phyloP scores from a whole-genome alignment of 2,888 invertebrate species.

The Stramonita haemastoma region DNA sequence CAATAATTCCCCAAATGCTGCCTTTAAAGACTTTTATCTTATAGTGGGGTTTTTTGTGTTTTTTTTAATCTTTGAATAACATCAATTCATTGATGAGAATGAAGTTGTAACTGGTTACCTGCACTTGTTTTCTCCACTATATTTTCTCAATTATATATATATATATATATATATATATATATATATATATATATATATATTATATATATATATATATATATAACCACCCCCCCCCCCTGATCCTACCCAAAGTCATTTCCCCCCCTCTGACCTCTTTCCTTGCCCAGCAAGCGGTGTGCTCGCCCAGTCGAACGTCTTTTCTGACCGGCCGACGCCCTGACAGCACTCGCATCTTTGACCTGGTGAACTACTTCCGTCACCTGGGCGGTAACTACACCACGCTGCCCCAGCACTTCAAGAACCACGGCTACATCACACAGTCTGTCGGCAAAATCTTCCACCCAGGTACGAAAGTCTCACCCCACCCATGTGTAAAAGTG shows the following conservation, averaged over 20 bases:
- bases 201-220: too few species aligned
- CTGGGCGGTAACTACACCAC: slow-evolving; percentile 89
- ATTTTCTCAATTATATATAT: too few species aligned
- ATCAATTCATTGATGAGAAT: too few species aligned
- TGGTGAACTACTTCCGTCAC: slow-evolving; percentile 87
- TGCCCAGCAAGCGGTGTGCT: slow-evolving; percentile 91
- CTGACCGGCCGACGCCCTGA: slow-evolving; percentile 93
- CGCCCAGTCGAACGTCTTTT: slow-evolving; percentile 92
- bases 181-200: too few species aligned
- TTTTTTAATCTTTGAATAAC: too few species aligned
- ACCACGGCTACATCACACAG: slow-evolving; percentile 87
- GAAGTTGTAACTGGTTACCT: too few species aligned
- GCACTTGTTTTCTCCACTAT: too few species aligned
- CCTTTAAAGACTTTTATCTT: too few species aligned
- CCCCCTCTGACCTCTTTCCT: slow-evolving; percentile 20
- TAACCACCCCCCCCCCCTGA: neutral
- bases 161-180: too few species aligned
- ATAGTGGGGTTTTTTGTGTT: too few species aligned
- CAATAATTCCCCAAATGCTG: too few species aligned
- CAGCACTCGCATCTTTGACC: slow-evolving; percentile 88
- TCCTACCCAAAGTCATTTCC: neutral
- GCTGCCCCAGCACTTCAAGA: slow-evolving; percentile 89
- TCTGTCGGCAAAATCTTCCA: slow-evolving; percentile 92
- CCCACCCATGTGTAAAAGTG: too few species aligned
- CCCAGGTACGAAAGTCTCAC: slow-evolving; percentile 84